Percentiles rank a stretch among this genome's conserved stretches.
phyloP scores from a whole-genome alignment of 2,113 vertebrate genomes.

The Leucoraja erinaceus region DNA sequence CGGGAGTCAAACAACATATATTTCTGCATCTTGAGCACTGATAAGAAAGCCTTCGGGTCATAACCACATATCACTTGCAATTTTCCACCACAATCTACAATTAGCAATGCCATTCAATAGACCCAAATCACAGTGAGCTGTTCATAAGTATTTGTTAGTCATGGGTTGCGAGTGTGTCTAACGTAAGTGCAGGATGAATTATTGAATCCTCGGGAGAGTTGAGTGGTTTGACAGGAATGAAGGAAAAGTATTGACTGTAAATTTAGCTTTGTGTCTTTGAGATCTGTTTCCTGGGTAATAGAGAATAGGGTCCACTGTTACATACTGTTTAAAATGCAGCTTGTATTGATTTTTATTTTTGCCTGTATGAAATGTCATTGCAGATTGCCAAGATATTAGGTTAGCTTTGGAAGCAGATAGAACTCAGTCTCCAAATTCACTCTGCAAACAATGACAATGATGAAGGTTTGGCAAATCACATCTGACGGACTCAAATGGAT shows the following conservation, averaged over 20 bases:
- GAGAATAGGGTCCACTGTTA: not conserved
- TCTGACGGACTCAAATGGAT: not conserved
- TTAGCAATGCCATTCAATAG: not conserved
- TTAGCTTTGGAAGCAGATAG: not conserved
- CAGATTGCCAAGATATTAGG: not conserved
- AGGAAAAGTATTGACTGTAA: constrained; percentile 7
- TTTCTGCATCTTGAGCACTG: not conserved
- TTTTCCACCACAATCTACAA: not conserved
- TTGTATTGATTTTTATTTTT: constrained; percentile 5
- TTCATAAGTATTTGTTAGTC: constrained; percentile 20
- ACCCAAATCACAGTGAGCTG: not conserved
- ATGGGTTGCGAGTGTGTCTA: not conserved
- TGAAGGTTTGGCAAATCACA: not conserved
- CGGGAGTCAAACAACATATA: no score
- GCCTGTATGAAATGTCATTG: not conserved
- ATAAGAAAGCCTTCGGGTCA: not conserved
- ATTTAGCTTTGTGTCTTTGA: constrained; percentile 18
- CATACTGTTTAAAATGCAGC: constrained; percentile 5
- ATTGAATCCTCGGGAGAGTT: not conserved
- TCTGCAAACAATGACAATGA: not conserved
- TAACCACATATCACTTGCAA: not conserved
- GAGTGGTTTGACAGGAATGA: constrained; percentile 1
- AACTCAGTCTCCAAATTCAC: not conserved
- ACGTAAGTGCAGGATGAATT: constrained; percentile 25
- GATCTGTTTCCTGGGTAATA: constrained; percentile 7